Base-by-base conservation (phyloP, 37 sponge, comb jelly and placozoan genomes). In the Mnemiopsis leidyi region DNA sequence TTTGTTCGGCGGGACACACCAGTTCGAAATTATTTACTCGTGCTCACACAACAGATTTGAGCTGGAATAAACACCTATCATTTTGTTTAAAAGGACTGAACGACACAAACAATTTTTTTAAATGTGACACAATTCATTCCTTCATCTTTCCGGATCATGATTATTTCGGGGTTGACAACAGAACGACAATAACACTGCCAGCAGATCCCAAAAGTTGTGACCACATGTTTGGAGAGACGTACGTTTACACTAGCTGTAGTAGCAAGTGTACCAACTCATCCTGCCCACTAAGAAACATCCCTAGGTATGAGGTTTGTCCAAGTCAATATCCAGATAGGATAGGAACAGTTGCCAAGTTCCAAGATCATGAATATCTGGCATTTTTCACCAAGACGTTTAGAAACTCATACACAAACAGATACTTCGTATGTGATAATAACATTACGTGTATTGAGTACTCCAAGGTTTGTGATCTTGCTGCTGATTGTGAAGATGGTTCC, bases 121-220 rank as follows among this genome's bases (percentile, higher is more conserved):
- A n/a, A n/a, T n/a, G 26, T 71, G 26, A 3, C 2, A 23, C 25
- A 23, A 23, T 25, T 29, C 7, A 30, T 5, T 71, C 73, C 29
- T 71, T 71, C 23, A 71, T 5, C 3, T 71, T 71, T 71, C 73
- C 73, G 3, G 73, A 71, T 71, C 73, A 71, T 71, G 2, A 71
- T 5, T 29, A 29, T 3, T 71, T 71, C 23, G 73, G 73, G 26
- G 2, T 71, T 7, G 21, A 3, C 5, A 3, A 71, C 29, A 30
- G 5, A 18, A 61, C 18, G 68, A n/a, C n/a, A n/a, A 29, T 71
- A 29, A 30, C 26, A 25, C 26, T 71, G 73, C 73, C 73, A 71
- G 25, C 26, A n/a, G 21, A 29, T 23, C 73, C 16, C 23, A 71
- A 29, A 3, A n/a, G 3, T 23, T 71, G 73, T 18, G 73, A 71